Conservation (phyloP, 2,113 vertebrate genomes). For the Cryptotis parvus region DNA sequence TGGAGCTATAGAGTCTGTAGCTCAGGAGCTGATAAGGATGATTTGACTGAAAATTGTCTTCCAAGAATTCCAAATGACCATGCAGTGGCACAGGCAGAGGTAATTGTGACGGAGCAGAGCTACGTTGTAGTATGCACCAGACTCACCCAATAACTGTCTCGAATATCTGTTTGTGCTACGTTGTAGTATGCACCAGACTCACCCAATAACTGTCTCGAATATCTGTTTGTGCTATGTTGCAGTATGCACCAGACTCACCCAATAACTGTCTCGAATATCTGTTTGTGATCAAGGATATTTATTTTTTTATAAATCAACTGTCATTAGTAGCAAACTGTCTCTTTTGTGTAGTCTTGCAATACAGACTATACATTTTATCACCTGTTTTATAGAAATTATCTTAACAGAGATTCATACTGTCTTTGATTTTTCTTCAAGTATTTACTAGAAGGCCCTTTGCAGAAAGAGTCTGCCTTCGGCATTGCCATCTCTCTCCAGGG, state of each 20-base stretch:
- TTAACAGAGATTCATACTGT: background rate
- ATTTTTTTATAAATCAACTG: background rate
- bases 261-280: background rate
- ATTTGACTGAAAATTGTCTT: background rate
- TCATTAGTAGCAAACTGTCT: background rate
- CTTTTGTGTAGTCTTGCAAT: background rate
- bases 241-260: background rate
- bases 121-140: fast-evolving
- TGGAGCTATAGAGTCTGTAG: background rate
- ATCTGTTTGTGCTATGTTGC: no score
- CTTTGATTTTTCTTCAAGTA: background rate
- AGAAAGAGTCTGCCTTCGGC: background rate
- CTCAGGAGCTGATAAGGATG: background rate
- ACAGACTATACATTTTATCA: background rate
- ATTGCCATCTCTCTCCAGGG: background rate
- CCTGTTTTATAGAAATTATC: background rate
- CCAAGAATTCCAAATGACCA: background rate
- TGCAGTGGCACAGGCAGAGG: no score
- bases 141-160: no score
- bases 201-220: no score
- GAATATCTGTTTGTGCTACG: no score
- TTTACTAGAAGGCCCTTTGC: background rate
- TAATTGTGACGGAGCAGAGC: background rate
- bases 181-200: no score
- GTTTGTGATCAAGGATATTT: background rate